Evolutionary conservation across 2,113 vertebrate genomes (phyloP).

Genomic region (Pelmatolapia mariae): DNA sequence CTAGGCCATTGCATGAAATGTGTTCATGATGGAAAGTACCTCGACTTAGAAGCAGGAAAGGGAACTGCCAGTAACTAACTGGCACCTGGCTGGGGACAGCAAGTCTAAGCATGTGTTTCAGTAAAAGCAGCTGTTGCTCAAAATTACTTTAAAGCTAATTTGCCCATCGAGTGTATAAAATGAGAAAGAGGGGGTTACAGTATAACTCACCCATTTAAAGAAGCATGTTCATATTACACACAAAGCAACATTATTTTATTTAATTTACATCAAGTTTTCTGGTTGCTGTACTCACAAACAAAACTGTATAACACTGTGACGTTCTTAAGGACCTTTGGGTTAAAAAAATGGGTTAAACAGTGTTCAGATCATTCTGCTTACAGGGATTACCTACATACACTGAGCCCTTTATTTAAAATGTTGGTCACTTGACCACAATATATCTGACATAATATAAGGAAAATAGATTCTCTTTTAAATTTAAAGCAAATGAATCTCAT

Average conservation of each 20-base stretch:
- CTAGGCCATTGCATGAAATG: neutral
- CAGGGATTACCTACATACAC: neutral
- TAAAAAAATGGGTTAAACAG: neutral
- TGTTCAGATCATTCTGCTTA: accelerated
- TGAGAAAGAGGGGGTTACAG: neutral
- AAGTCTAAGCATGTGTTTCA: neutral
- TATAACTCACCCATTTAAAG: neutral
- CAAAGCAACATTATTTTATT: neutral
- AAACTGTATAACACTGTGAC: neutral
- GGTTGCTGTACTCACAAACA: neutral
- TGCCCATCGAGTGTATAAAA: neutral
- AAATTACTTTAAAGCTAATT: neutral
- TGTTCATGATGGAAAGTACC: neutral
- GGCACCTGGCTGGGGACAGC: neutral
- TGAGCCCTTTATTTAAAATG: neutral
- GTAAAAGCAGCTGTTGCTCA: neutral
- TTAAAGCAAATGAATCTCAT: neutral
- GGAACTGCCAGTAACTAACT: neutral
- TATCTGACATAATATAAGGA: neutral
- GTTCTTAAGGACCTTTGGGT: neutral
- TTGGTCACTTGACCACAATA: neutral
- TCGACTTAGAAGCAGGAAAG: neutral
- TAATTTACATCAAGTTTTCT: neutral
- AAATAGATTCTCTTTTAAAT: neutral
- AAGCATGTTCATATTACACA: neutral